phyloP scores from a whole-genome alignment of 1,140 invertebrate species.

The Papilio helenus region DNA sequence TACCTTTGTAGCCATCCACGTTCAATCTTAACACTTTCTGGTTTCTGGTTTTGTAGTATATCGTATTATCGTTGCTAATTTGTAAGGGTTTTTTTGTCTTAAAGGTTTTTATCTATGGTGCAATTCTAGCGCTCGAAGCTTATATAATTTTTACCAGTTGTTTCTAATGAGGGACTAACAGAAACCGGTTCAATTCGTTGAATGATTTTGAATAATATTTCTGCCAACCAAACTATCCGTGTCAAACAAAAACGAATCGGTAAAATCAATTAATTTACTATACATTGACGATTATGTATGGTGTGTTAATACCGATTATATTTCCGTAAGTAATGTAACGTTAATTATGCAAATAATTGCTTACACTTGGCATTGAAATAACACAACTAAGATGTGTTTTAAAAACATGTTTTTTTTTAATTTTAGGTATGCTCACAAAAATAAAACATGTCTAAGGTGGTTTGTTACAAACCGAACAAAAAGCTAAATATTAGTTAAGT shows the following conservation, averaged over 20 bases:
- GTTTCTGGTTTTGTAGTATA: no score
- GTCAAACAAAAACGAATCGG: background rate
- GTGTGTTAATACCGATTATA: background rate
- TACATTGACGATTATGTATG: slow-evolving; percentile 23
- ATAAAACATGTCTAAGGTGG: background rate
- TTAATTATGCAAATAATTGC: slow-evolving; percentile 22
- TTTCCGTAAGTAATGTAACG: slow-evolving; percentile 15
- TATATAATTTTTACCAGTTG: background rate
- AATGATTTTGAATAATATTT: background rate
- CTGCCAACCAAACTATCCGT: background rate
- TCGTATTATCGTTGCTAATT: no score
- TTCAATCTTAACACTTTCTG: no score
- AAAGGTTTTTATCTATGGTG: no score
- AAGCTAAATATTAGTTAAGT: background rate
- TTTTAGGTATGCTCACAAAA: background rate
- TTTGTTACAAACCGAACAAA: background rate
- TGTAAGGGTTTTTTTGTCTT: no score
- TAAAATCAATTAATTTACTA: slow-evolving; percentile 1
- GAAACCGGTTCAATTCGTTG: background rate
- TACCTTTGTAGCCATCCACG: no score
- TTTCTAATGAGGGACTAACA: background rate
- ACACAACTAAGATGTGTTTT: background rate
- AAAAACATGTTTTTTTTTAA: background rate
- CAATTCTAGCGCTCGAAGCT: no score
- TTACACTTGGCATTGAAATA: background rate